Evolutionary conservation across 1,140 invertebrate species (phyloP), one percentile per base, ranked within the genome.

Genomic region (Cylas formicarius): DNA sequence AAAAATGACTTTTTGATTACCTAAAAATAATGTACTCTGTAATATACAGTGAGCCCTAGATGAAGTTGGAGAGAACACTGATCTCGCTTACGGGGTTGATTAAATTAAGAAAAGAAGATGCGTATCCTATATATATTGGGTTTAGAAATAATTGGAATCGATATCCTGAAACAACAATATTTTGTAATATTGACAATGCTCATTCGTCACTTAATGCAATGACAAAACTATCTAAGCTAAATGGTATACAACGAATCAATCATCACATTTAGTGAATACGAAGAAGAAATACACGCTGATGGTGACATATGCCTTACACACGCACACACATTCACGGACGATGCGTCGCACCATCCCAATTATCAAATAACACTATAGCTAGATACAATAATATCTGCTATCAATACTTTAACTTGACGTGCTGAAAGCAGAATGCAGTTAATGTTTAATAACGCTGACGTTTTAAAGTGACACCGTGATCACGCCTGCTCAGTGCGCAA

Each of bases 401-500:
- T n/a, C n/a, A n/a, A n/a, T n/a, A n/a, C n/a, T n/a, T n/a, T n/a
- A n/a, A n/a, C n/a, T n/a, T n/a, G n/a, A n/a, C n/a, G n/a, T n/a
- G n/a, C n/a, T n/a, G n/a, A n/a, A n/a, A n/a, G n/a, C n/a, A n/a
- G n/a, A n/a, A n/a, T n/a, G n/a, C n/a, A n/a, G n/a, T n/a, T 32
- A 7, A 7, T 16, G 7, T 32, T 7, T 32, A 6, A 6, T 32
- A 6, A n/a, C 29, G 11, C 5, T 16, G 7, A 6, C 18, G 16
- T 17, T 34, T 18, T 20, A 73, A 44, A 16, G 34, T 14, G 20
- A 36, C 6, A 24, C 11, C 17, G 19, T 16, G 28, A 19, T 28
- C 9, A 45, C 20, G 11, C 78, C 75, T 65, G 82, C 82, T 68
- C 33, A 82, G 75, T 6, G 69, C 62, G 16, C 82, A 83, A 5